These are phyloP conservation scores for Drosophila nr. medialis DNA, from an alignment of 2,888 invertebrate species.

Conservation along the genomic window DNA sequence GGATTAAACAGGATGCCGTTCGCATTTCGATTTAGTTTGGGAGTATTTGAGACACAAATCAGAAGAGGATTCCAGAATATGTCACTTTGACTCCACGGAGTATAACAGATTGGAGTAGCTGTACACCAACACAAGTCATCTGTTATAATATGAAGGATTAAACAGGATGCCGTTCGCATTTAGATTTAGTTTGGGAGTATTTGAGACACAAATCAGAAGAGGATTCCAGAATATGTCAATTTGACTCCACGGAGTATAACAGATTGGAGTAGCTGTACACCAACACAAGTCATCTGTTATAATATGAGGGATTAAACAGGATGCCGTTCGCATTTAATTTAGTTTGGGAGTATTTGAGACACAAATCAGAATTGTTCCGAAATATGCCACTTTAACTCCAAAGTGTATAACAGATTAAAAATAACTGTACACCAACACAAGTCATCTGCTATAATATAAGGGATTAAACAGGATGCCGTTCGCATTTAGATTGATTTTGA, in stretches of 20 bases:
- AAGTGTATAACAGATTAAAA: fast-evolving
- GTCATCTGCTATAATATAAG: no score
- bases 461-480: constrained; percentile 23
- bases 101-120: constrained; percentile 18
- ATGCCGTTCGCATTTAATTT: no score
- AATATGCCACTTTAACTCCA: no score
- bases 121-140: constrained; percentile 52
- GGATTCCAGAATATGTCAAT: constrained; percentile 37
- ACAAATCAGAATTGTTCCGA: no score
- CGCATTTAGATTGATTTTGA: constrained; percentile 28
- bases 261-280: no score
- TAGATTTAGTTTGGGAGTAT: constrained; percentile 41
- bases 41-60: constrained; percentile 48
- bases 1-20: no score
- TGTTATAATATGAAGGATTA: constrained; percentile 36
- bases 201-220: constrained; percentile 39
- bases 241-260: constrained; percentile 31
- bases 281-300: no score
- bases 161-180: constrained; percentile 47
- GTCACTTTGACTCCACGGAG: constrained; percentile 4
- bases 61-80: constrained; percentile 18
- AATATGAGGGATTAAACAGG: no score
- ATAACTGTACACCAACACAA: no score
- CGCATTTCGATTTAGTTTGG: no score
- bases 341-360: no score